Evolutionary conservation across 1,140 invertebrate species (phyloP).

Genomic region (Rhagoletis zephyria): DNA sequence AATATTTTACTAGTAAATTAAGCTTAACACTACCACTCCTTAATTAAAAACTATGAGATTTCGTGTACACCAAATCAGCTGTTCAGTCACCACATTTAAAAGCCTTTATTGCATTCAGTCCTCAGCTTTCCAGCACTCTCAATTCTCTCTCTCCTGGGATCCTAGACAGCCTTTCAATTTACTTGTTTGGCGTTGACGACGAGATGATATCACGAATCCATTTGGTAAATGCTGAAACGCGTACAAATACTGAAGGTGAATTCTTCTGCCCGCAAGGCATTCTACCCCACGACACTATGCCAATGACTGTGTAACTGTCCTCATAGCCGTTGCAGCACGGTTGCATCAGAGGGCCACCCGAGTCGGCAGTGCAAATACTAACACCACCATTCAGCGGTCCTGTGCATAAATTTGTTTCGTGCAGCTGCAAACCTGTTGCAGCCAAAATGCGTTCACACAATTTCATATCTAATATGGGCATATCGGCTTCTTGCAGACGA

Average conservation of each 20-base stretch:
- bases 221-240: constrained; percentile 78
- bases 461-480: constrained; percentile 73
- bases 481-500: constrained; percentile 72
- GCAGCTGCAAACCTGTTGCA: constrained; percentile 67
- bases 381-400: constrained; percentile 74
- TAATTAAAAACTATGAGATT: neutral
- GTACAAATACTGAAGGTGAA: constrained; percentile 83
- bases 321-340: constrained; percentile 60
- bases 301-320: constrained; percentile 66
- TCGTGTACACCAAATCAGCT: neutral
- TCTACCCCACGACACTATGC: constrained; percentile 72
- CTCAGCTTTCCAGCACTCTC: neutral
- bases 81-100: neutral
- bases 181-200: constrained; percentile 61
- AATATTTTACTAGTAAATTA: neutral
- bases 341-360: constrained; percentile 73
- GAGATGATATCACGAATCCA: constrained; percentile 76
- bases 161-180: neutral
- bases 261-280: constrained; percentile 75
- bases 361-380: constrained; percentile 75
- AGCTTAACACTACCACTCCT: neutral
- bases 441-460: constrained; percentile 67
- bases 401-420: constrained; percentile 75
- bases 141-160: constrained; percentile 20
- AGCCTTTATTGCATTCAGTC: neutral